phyloP scores from a whole-genome alignment of 2,888 invertebrate genomes.

The Eremobia ochroleuca region DNA sequence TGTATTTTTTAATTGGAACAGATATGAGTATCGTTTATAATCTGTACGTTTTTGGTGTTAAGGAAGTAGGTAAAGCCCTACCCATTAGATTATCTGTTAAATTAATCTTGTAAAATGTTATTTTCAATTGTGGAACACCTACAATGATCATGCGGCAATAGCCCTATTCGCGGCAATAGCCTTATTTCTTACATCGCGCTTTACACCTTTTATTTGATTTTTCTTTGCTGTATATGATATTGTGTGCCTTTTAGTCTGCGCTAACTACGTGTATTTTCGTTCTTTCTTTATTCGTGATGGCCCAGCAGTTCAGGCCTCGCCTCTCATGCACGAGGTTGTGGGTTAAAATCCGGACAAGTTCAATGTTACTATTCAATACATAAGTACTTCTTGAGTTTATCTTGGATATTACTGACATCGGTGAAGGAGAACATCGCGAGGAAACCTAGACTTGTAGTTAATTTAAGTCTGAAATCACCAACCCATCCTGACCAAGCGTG shows the following conservation, averaged over 20 bases:
- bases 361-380: neutral
- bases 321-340: neutral
- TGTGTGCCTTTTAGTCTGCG: too few relatives aligned
- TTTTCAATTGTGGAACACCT: constrained; percentile 5
- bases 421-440: neutral
- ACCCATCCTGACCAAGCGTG: too few relatives aligned
- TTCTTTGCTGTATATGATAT: too few relatives aligned
- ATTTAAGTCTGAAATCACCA: neutral
- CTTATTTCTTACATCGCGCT: too few relatives aligned
- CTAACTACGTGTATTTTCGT: too few relatives aligned
- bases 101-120: constrained; percentile 25
- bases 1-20: constrained; percentile 69
- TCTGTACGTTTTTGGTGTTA: constrained; percentile 49
- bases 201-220: too few relatives aligned
- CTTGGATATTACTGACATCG: neutral
- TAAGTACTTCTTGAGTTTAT: neutral
- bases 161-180: neutral
- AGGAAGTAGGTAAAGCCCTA: constrained; percentile 50
- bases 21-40: constrained; percentile 53
- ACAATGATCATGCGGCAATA: neutral
- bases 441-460: neutral
- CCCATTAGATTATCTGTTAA: constrained; percentile 32
- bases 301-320: neutral
- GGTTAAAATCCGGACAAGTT: neutral
- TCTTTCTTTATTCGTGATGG: neutral